Evolutionary conservation across 2,888 invertebrate species (phyloP).

Genomic region (Pediacus dermestoides): DNA sequence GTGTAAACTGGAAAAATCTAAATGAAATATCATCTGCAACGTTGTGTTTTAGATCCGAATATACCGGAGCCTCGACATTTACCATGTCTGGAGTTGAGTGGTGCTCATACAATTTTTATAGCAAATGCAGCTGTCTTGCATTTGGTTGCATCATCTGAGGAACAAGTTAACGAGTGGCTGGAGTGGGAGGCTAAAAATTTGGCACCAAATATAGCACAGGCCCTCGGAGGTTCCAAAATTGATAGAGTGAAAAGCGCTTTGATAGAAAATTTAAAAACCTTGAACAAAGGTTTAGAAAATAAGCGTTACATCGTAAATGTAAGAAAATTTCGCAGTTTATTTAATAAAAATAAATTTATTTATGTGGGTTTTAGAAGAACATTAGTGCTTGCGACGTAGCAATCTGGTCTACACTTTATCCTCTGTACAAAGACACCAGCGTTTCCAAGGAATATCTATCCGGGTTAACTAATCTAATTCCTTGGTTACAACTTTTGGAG

Average conservation of each 20-base stretch:
- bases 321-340: constrained; percentile 29
- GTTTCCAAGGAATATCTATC: constrained; percentile 56
- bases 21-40: too few relatives aligned
- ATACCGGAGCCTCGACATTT: constrained; percentile 59
- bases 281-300: constrained; percentile 55
- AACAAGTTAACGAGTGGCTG: constrained; percentile 55
- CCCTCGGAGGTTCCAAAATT: constrained; percentile 52
- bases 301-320: constrained; percentile 62
- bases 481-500: constrained; percentile 62
- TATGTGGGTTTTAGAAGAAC: constrained; percentile 53
- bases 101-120: constrained; percentile 64
- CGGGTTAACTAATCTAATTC: constrained; percentile 53
- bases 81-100: constrained; percentile 63
- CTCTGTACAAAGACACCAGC: constrained; percentile 58
- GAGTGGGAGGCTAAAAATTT: constrained; percentile 65
- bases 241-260: constrained; percentile 58
- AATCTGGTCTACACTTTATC: constrained; percentile 71
- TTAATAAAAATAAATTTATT: constrained; percentile 9
- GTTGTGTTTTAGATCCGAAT: too few relatives aligned
- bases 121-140: constrained; percentile 66
- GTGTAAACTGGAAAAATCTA: too few relatives aligned
- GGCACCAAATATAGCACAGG: constrained; percentile 56
- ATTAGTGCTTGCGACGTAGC: constrained; percentile 67
- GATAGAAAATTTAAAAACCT: constrained; percentile 54
- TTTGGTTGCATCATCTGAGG: constrained; percentile 42